A percentile compares a stretch with the other conserved stretches of the same genome.
Conservation (phyloP, 1,140 invertebrate species). For the Asbolus verrucosus region DNA sequence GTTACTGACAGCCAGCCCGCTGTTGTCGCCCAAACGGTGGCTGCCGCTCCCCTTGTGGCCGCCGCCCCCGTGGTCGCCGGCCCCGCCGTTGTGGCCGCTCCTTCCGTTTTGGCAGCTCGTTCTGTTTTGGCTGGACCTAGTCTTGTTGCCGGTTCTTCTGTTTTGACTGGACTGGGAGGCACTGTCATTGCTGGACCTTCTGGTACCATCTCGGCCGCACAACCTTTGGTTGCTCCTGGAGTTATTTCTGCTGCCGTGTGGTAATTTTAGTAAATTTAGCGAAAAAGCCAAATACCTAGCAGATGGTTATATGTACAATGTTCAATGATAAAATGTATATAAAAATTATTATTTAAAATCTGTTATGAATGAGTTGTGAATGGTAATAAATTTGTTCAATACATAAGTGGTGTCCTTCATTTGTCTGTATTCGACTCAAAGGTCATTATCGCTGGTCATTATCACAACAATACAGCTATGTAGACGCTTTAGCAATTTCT, state of each 20-base stretch:
- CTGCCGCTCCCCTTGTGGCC: conserved; percentile 37
- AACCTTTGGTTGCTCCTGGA: not conserved
- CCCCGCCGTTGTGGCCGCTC: not conserved
- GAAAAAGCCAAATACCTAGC: not conserved
- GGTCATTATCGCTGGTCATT: too few species aligned
- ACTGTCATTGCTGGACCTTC: not conserved
- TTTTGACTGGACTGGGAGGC: not conserved
- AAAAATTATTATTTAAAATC: too few species aligned
- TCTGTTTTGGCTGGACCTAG: not conserved
- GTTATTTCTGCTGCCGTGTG: not conserved
- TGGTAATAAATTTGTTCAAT: too few species aligned
- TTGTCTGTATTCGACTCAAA: too few species aligned
- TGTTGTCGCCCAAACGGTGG: conserved; percentile 25
- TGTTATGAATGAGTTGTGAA: too few species aligned
- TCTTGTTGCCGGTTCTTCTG: not conserved
- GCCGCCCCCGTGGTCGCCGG: conserved; percentile 25
- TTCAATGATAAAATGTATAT: not conserved
- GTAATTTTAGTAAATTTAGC: not conserved
- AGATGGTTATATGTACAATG: not conserved
- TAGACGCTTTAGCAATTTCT: too few species aligned
- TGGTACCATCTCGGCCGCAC: not conserved
- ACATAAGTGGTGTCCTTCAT: too few species aligned
- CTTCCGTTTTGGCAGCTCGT: conserved; percentile 8
- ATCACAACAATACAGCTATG: too few species aligned
- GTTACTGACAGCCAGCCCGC: conserved; percentile 44